A percentile compares a stretch with the other conserved stretches of the same genome.
phyloP scores from a whole-genome alignment of 2,113 vertebrate species.

The Brienomyrus brachyistius region DNA sequence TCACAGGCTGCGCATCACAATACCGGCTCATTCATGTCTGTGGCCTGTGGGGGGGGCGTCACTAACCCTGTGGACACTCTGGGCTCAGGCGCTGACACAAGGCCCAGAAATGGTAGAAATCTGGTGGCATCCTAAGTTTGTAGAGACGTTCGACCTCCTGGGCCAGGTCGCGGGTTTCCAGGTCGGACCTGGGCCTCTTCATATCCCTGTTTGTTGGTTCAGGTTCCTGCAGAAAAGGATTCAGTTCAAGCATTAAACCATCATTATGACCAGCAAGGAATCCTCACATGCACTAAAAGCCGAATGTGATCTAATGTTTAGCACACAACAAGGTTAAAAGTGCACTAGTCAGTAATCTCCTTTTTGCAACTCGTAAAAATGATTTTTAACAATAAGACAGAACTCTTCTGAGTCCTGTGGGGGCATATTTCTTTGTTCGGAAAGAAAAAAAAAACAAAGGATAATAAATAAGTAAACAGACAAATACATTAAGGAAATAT shows the following conservation, averaged over 20 bases:
- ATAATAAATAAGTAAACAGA: not conserved
- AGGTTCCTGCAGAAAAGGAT: conserved; percentile 30
- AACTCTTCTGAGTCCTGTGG: not conserved
- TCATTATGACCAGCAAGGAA: not conserved
- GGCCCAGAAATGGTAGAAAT: conserved; percentile 89
- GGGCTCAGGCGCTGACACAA: conserved; percentile 75
- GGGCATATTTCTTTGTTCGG: not conserved
- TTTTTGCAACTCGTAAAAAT: not conserved
- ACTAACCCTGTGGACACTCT: conserved; percentile 75
- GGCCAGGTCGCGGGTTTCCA: conserved; percentile 45
- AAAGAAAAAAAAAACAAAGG: not conserved
- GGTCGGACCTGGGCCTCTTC: conserved; percentile 61
- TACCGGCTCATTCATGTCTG: not conserved
- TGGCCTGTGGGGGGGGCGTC: not conserved
- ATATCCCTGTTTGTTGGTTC: conserved; percentile 34
- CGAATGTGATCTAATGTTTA: not conserved
- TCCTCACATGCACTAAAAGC: not conserved
- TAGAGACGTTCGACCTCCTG: conserved; percentile 71
- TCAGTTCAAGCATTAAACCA: not conserved
- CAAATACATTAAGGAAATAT: not conserved
- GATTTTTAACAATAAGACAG: not conserved
- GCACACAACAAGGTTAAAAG: not conserved
- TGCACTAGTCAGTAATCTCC: not conserved
- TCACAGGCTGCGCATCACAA: not conserved
- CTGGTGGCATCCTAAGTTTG: conserved; percentile 76